A percentile compares a stretch with the other conserved stretches of the same genome.
phyloP scores from a whole-genome alignment of 2,888 invertebrate genomes.

The Malthinus seriepunctatus region DNA sequence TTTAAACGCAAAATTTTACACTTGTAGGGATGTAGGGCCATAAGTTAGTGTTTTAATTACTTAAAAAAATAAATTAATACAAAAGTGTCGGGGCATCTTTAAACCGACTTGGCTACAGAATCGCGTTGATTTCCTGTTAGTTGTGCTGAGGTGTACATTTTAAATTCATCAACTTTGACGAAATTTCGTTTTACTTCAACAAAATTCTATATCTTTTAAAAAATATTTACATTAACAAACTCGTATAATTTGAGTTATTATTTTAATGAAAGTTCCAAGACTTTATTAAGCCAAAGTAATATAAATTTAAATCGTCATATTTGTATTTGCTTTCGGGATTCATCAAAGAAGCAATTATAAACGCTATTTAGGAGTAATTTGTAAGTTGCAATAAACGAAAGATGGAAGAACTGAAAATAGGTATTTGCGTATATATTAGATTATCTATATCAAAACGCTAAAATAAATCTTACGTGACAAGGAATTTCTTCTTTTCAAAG shows the following conservation, averaged over 20 bases:
- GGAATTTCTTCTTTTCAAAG: neutral
- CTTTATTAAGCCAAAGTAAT: constrained; percentile 15
- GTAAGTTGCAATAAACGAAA: constrained; percentile 18
- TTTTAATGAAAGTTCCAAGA: constrained; percentile 19
- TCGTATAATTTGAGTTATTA: constrained; percentile 13
- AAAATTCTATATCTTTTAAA: neutral
- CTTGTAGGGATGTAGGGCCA: too few relatives aligned
- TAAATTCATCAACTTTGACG: constrained; percentile 12
- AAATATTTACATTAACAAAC: constrained; percentile 18
- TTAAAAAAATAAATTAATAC: neutral
- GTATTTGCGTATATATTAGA: constrained; percentile 7
- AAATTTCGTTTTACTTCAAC: neutral
- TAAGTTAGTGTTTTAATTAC: neutral
- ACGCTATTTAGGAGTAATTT: constrained; percentile 28
- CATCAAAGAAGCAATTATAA: constrained; percentile 30
- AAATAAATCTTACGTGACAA: neutral
- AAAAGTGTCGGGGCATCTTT: constrained; percentile 10
- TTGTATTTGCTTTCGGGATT: constrained; percentile 25
- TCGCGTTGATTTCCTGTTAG: constrained; percentile 5
- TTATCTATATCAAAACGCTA: neutral
- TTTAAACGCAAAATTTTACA: constrained; percentile 1
- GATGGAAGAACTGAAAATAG: constrained; percentile 9
- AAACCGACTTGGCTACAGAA: constrained; percentile 9
- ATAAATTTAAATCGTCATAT: constrained; percentile 24
- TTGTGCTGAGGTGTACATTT: neutral